A percentile compares a stretch with the other conserved stretches of the same genome.
These are phyloP conservation scores for Neoseiulus cucumeris DNA, from an alignment of 1,140 invertebrate genomes.

Conservation along the genomic window DNA sequence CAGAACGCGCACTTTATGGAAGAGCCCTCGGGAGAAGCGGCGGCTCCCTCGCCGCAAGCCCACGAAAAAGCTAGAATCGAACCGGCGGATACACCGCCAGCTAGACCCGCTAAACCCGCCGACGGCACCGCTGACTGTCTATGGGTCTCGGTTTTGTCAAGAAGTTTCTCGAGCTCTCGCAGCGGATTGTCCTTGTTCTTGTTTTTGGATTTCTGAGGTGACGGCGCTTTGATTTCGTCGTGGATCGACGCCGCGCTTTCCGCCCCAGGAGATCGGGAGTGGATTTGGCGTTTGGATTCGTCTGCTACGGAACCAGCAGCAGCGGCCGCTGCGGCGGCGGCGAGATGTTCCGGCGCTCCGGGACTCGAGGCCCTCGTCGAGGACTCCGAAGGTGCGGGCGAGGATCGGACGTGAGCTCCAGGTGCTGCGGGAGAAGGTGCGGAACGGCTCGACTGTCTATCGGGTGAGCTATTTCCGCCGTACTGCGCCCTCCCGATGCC, in stretches of 20 bases:
- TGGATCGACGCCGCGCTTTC: not conserved
- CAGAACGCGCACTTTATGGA: constrained; percentile 90
- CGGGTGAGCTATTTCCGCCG: constrained; percentile 6
- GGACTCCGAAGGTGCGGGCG: not conserved
- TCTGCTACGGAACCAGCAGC: too few species aligned
- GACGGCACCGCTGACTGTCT: constrained; percentile 15
- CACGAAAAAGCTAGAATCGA: constrained; percentile 74
- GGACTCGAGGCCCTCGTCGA: constrained; percentile 8
- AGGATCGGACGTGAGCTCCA: not conserved
- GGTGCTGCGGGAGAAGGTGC: not conserved
- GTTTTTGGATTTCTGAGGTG: constrained; percentile 18
- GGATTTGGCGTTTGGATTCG: not conserved
- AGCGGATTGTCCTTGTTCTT: constrained; percentile 36
- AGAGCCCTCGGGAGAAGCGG: constrained; percentile 38
- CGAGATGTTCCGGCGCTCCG: not conserved
- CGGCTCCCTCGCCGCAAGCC: constrained; percentile 74
- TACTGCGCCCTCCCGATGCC: constrained; percentile 11
- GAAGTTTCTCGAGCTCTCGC: constrained; percentile 75
- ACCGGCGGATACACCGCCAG: constrained; percentile 36
- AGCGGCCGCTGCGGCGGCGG: not conserved
- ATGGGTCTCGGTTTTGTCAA: constrained; percentile 73
- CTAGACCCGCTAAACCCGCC: constrained; percentile 25
- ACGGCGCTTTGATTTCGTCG: constrained; percentile 30
- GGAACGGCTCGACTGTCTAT: constrained; percentile 9
- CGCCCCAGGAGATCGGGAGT: not conserved